A percentile compares a stretch with the other conserved stretches of the same genome.
Evolutionary conservation across 2,113 vertebrate species (phyloP).

Genomic region (Dromiciops gliroides): DNA sequence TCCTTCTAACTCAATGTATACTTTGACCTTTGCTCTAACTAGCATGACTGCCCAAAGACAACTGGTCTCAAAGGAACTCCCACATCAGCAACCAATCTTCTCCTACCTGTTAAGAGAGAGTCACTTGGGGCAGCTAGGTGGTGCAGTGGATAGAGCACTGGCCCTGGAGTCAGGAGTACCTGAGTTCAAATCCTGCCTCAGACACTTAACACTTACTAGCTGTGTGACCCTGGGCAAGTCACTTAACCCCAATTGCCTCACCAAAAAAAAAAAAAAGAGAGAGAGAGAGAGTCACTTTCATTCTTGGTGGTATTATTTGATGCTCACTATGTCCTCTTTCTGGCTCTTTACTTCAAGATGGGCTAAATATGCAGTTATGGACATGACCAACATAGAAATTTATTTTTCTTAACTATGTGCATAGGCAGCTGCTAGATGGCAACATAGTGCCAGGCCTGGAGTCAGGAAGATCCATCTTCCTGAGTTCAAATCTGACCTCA

Average conservation of each 20-base stretch:
- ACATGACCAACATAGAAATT: neutral
- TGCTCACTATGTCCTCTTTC: neutral
- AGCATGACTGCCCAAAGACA: neutral
- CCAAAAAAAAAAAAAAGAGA: too few relatives aligned
- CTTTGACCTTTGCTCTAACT: neutral
- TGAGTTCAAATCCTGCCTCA: too few relatives aligned
- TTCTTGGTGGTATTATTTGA: neutral
- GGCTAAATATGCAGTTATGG: neutral
- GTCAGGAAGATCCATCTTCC: too few relatives aligned
- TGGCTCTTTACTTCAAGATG: neutral
- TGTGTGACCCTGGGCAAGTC: too few relatives aligned
- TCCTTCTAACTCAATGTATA: neutral
- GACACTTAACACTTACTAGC: too few relatives aligned
- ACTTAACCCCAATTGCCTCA: too few relatives aligned
- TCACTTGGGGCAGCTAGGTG: too few relatives aligned
- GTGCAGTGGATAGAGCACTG: too few relatives aligned
- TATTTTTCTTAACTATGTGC: neutral
- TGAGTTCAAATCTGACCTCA: too few relatives aligned
- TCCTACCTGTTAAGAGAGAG: neutral
- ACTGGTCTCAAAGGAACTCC: neutral
- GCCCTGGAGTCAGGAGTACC: too few relatives aligned
- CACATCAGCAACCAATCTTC: neutral
- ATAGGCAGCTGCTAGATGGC: too few relatives aligned
- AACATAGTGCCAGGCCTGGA: neutral
- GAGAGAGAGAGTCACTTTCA: neutral